Evolutionary conservation across 2,888 invertebrate species (phyloP).

Genomic region (Tupiocoris notatus): DNA sequence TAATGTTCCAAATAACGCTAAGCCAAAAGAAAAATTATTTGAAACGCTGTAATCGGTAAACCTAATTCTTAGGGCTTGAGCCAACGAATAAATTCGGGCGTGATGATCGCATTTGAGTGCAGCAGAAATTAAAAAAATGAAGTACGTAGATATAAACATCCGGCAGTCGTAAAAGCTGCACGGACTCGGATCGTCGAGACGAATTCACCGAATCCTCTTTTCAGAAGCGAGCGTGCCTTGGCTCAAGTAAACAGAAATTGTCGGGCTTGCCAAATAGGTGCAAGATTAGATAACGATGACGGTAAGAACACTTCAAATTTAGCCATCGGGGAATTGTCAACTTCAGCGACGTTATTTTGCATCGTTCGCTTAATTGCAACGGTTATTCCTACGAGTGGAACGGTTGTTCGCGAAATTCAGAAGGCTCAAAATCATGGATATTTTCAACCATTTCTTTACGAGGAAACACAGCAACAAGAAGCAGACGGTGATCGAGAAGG

Average conservation of each 20-base stretch:
- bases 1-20: too few relatives aligned
- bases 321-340: background rate
- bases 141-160: too few relatives aligned
- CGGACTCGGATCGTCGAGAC: background rate
- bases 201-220: background rate
- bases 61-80: too few relatives aligned
- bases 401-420: too few relatives aligned
- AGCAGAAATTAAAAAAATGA: too few relatives aligned
- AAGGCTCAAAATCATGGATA: slow-evolving; percentile 35
- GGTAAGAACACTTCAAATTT: background rate
- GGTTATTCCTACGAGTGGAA: too few relatives aligned
- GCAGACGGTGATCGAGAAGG: slow-evolving; percentile 11
- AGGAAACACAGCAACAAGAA: slow-evolving; percentile 38
- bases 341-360: too few relatives aligned
- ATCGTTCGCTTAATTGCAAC: background rate
- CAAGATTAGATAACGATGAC: slow-evolving; percentile 37
- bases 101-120: too few relatives aligned
- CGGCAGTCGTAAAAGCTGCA: background rate
- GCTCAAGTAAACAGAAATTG: slow-evolving; percentile 7
- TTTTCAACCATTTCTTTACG: slow-evolving; percentile 42
- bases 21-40: too few relatives aligned
- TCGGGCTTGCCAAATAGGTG: slow-evolving; percentile 14
- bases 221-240: background rate
- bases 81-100: too few relatives aligned
- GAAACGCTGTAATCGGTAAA: too few relatives aligned